Evolutionary conservation across 2,888 invertebrate species (phyloP), one percentile per base, ranked within the genome.

Genomic region (Lobophora halterata): DNA sequence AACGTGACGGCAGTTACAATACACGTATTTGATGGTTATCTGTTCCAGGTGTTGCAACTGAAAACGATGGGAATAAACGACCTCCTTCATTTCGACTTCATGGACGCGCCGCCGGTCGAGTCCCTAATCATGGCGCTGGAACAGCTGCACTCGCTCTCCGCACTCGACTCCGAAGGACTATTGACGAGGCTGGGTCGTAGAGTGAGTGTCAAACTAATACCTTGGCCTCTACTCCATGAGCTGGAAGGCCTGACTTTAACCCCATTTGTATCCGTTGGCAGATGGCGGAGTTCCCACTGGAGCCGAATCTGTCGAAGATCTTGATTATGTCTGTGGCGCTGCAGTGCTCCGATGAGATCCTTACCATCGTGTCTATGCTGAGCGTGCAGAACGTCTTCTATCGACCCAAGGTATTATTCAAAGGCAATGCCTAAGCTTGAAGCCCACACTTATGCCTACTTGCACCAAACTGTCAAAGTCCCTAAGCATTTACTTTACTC

Each of bases 21-120:
- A n/a, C n/a, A n/a, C n/a, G n/a, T n/a, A n/a, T n/a, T n/a, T n/a
- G n/a, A n/a, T n/a, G n/a, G 4, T 11, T 44, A 23, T 2, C 1
- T 25, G 12, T 3, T 6, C 0, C 65, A 89, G 89, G 95, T 98
- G 18, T 81, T 99, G 6, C 98, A 98, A 61, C 83, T 99, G 17
- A 99, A 99, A 79, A 98, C 99, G 0, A 99, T 99, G 99, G 99
- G 99, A 12, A 99, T 99, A 61, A 99, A 99, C 74, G 99, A 99
- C 85, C 88, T 99, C 33, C 83, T 99, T 10, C 96, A 97, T 72
- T 99, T 99, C 76, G 99, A 99, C 88, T 99, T 99, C 87, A 99
- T 99, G 99, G 99, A 99, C 79, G 97, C 99, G 0, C 99, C 99
- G 11, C 98, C 99, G 0, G 97, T 97, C 9, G 98, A 99, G 85